A percentile compares a stretch with the other conserved stretches of the same genome.
Conservation (phyloP, 1,140 invertebrate species). For the Saccostrea cuccullata region DNA sequence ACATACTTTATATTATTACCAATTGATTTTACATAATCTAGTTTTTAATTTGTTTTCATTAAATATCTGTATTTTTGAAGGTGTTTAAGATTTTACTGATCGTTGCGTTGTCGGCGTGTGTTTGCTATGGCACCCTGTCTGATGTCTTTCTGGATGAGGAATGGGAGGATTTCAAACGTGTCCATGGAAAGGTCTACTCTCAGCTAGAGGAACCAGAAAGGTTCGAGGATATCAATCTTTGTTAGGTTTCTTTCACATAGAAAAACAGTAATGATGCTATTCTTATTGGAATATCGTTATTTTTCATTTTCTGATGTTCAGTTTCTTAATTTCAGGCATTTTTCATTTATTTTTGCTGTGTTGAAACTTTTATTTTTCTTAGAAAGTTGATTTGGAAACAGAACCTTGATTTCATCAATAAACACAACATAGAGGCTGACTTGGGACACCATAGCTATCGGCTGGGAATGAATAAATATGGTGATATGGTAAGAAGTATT, state of each 20-base stretch:
- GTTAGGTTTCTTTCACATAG: too few species aligned
- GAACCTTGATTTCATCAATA: conserved; percentile 82
- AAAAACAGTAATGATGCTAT: neutral
- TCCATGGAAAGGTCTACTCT: neutral
- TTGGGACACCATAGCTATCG: conserved; percentile 79
- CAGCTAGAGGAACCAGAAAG: neutral
- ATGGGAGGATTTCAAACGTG: conserved; percentile 8
- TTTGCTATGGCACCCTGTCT: neutral
- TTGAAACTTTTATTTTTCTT: neutral
- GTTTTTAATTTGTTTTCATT: too few species aligned
- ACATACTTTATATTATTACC: too few species aligned
- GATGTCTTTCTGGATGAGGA: neutral
- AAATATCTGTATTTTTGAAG: neutral
- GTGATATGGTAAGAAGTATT: conserved; percentile 66
- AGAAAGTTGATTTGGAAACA: conserved; percentile 64
- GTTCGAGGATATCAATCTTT: neutral
- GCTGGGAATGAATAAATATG: conserved; percentile 75
- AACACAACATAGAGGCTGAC: conserved; percentile 86
- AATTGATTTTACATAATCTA: too few species aligned
- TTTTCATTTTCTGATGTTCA: too few species aligned
- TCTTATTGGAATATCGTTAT: too few species aligned
- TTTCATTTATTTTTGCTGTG: too few species aligned
- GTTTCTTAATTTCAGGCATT: too few species aligned
- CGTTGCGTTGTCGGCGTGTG: neutral
- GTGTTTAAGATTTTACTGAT: neutral